A percentile compares a stretch with the other conserved stretches of the same genome.
These are phyloP conservation scores for Falco naumanni DNA, from an alignment of 2,797 vertebrate species.

Conservation along the genomic window DNA sequence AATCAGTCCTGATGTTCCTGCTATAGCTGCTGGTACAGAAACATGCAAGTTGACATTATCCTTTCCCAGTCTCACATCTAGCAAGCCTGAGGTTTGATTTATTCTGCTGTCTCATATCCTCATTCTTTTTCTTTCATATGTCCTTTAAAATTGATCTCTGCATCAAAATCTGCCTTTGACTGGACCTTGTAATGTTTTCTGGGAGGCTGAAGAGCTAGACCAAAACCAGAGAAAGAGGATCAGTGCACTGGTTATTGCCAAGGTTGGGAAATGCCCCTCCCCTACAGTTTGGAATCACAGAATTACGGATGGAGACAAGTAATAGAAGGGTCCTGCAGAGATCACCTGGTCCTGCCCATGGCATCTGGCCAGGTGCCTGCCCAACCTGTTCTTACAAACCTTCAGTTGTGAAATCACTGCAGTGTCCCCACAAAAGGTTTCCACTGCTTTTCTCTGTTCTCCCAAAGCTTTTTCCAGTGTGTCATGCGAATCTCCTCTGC, in stretches of 20 bases:
- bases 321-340: accelerated
- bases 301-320: neutral
- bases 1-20: accelerated
- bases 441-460: neutral
- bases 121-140: neutral
- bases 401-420: neutral
- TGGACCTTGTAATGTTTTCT: neutral
- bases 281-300: neutral
- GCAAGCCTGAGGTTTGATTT: neutral
- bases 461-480: neutral
- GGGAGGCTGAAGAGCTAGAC: neutral
- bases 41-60: neutral
- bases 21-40: neutral
- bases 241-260: neutral
- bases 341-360: neutral
- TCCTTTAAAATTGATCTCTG: neutral
- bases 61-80: neutral
- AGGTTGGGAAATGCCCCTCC: neutral
- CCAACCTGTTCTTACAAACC: neutral
- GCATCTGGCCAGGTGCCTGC: neutral
- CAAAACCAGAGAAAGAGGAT: neutral
- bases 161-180: neutral
- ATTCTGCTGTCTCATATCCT: neutral
- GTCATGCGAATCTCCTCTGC: neutral
- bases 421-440: neutral